Base-by-base conservation (phyloP, 2,113 vertebrate genomes). In the Seriola quinqueradiata region DNA sequence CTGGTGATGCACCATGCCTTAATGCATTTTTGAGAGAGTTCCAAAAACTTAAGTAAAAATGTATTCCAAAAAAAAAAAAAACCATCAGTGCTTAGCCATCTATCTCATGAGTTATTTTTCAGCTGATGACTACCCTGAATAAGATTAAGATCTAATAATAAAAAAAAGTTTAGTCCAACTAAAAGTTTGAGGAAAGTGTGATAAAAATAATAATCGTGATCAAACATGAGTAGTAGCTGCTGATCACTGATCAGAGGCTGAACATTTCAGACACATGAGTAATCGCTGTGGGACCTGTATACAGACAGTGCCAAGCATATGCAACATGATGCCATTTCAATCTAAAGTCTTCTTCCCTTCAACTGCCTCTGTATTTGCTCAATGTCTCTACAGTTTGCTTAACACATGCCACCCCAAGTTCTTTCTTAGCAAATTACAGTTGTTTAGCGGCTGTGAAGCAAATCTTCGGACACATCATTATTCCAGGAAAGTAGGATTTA, bases 371-470 rank as follows among this genome's bases (percentile, higher is more conserved):
- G 79, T 69, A 86, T 91, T 89, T 73, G 44, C 90, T 88, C 81
- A 88, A 86, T 81, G 75, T 65, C 75, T 42, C 80, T 84, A 48
- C 55, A 84, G 8, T 90, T 93, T 92, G 87, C 93, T 94, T 89
- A 92, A 81, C 70, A 84, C 82, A 66, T 87, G 76, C 55, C 71
- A 81, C 69, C 46, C 19, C 75, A 89, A 89, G 82, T 84, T 58
- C 74, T 83, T 92, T 88, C 44, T 42, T 40, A 14, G 40, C 55
- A 58, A 86, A 82, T 75, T 77, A 52, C 28, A 48, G 4, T 76
- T 90, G 82, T 89, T 90, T 69, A 63, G 68, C 75, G 79, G 55
- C 83, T 84, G 54, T 76, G 64, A 81, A 81, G 75, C 69, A 64
- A 86, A 67, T 84, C 82, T 81, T 73, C 57, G 70, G 42, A 90